phyloP scores from a whole-genome alignment of 2,113 vertebrate genomes.

The Oplegnathus fasciatus region DNA sequence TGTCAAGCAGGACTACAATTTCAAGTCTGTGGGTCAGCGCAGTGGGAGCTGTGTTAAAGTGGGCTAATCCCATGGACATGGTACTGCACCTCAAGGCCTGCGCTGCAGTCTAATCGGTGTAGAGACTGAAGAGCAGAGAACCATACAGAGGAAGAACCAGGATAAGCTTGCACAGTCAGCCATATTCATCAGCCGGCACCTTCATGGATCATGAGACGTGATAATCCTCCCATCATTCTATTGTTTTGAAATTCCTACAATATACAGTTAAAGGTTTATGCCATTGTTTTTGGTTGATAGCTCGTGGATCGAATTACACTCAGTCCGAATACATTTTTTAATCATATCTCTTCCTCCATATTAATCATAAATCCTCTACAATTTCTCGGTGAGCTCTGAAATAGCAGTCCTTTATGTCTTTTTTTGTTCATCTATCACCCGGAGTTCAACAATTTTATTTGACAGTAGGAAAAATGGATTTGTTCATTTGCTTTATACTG shows the following conservation, averaged over 20 bases:
- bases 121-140: slow-evolving; percentile 11
- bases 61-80: slow-evolving; percentile 59
- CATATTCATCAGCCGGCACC: slow-evolving; percentile 16
- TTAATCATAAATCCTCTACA: slow-evolving; percentile 22
- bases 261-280: slow-evolving; percentile 15
- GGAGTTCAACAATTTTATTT: slow-evolving; percentile 42
- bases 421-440: slow-evolving; percentile 41
- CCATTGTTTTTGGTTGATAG: slow-evolving; percentile 17
- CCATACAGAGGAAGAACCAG: background rate
- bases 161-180: slow-evolving; percentile 2
- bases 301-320: slow-evolving; percentile 27
- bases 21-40: slow-evolving; percentile 56
- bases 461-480: slow-evolving; percentile 52
- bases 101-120: slow-evolving; percentile 28
- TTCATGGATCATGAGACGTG: slow-evolving; percentile 12
- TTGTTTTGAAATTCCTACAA: slow-evolving; percentile 24
- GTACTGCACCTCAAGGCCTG: slow-evolving; percentile 22
- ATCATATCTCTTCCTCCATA: slow-evolving; percentile 10
- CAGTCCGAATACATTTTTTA: slow-evolving; percentile 36
- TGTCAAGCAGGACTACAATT: slow-evolving; percentile 52
- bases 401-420: slow-evolving; percentile 25
- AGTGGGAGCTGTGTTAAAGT: slow-evolving; percentile 55
- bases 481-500: slow-evolving; percentile 55
- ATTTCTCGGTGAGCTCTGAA: slow-evolving; percentile 10
- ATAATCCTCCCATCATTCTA: slow-evolving; percentile 25